Conservation (phyloP, 2,797 vertebrate species). For the Phataginus tetradactyla region DNA sequence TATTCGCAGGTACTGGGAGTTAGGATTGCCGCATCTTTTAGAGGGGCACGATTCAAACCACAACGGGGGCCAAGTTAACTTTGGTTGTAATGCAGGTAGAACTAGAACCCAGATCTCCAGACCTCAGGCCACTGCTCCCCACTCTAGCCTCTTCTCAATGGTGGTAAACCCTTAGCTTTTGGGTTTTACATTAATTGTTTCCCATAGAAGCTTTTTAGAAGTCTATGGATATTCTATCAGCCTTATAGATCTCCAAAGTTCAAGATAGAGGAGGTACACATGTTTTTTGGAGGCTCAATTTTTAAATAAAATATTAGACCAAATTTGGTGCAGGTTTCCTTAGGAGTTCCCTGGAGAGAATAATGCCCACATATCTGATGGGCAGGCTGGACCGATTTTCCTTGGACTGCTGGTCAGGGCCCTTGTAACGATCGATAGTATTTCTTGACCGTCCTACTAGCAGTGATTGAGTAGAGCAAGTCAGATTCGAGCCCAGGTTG, state of each 20-base stretch:
- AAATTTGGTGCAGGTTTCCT: neutral
- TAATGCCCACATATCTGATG: neutral
- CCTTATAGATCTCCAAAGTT: neutral
- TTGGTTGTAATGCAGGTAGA: too few species aligned
- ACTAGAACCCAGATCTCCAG: neutral
- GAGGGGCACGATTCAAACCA: neutral
- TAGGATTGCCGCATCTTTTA: neutral
- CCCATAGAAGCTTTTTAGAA: neutral
- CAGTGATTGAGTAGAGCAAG: neutral
- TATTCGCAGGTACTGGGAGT: neutral
- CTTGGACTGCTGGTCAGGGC: neutral
- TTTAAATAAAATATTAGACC: neutral
- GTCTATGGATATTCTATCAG: neutral
- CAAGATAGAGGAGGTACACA: neutral
- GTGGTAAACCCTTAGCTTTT: neutral
- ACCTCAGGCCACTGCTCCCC: neutral
- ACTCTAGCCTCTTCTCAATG: neutral
- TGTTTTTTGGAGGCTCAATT: neutral
- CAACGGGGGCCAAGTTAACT: neutral
- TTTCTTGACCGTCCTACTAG: neutral
- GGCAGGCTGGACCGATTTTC: neutral
- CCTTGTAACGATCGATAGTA: neutral
- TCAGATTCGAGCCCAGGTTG: neutral
- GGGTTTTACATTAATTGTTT: neutral
- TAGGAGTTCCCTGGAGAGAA: neutral